phyloP scores from a whole-genome alignment of 1,140 invertebrate genomes.

The Spodoptera litura region DNA sequence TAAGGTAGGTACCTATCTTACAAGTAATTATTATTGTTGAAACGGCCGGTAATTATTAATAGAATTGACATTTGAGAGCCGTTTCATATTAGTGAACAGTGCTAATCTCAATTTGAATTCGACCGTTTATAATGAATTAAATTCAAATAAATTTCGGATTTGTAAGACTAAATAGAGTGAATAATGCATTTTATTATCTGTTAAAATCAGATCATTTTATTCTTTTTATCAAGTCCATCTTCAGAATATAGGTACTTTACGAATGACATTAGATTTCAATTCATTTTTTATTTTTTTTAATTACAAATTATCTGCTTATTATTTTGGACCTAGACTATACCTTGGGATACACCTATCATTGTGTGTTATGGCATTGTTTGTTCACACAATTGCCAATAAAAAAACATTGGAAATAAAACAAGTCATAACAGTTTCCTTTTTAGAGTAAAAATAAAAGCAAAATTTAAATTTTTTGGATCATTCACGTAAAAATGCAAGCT shows the following conservation, averaged over 20 bases:
- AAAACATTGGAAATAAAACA: no score
- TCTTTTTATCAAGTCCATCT: no score
- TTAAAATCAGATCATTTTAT: background rate
- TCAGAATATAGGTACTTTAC: background rate
- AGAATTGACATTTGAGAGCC: slow-evolving; percentile 13
- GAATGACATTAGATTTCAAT: no score
- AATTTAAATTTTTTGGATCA: no score
- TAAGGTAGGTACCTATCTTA: no score
- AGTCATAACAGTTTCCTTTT: background rate
- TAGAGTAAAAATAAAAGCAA: no score
- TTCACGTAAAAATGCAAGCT: background rate
- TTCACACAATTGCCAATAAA: background rate
- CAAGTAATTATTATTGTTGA: no score
- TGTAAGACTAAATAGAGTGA: background rate
- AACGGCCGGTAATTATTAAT: background rate
- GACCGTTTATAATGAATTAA: background rate
- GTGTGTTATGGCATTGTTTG: no score
- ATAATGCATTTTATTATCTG: background rate
- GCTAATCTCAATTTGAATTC: slow-evolving; percentile 16
- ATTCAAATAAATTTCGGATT: slow-evolving; percentile 25
- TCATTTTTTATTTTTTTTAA: background rate
- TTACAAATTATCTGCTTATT: background rate
- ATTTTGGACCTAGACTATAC: background rate
- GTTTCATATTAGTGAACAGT: background rate
- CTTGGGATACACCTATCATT: background rate